A percentile compares a stretch with the other conserved stretches of the same genome.
Evolutionary conservation across 1,140 invertebrate genomes (phyloP).

Genomic region (Drosophila funebris): DNA sequence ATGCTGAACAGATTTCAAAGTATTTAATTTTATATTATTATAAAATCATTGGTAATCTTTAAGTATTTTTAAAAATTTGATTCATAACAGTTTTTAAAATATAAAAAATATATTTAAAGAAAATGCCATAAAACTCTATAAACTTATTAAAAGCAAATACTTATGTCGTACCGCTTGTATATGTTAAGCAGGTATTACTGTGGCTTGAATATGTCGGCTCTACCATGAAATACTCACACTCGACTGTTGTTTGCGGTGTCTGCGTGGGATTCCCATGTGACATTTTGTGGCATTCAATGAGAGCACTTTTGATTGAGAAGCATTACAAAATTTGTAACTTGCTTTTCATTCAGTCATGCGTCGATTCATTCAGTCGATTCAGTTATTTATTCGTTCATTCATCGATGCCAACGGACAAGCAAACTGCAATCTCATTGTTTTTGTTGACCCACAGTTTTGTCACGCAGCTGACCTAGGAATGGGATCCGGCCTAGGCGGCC

Average conservation of each 20-base stretch:
- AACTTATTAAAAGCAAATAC: no score
- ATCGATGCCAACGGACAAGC: conserved; percentile 1
- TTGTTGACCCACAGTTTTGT: conserved; percentile 50
- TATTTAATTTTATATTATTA: no score
- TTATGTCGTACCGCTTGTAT: no score
- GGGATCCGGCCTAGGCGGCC: conserved; percentile 11
- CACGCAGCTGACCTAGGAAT: conserved; percentile 24
- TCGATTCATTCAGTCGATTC: conserved; percentile 21
- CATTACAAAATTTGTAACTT: conserved; percentile 42
- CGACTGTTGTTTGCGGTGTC: not conserved
- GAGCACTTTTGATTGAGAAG: conserved; percentile 4
- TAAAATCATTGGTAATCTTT: no score
- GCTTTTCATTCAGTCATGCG: conserved; percentile 14
- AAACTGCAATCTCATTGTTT: conserved; percentile 49
- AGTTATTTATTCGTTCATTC: conserved; percentile 15
- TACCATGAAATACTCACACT: no score
- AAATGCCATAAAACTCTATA: no score
- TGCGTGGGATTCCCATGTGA: conserved; percentile 17
- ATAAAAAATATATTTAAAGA: no score
- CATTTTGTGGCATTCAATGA: conserved; percentile 1
- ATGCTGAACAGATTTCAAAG: no score
- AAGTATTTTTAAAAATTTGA: no score
- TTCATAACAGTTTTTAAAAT: no score
- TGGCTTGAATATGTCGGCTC: not conserved
- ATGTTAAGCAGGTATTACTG: not conserved